These are phyloP conservation scores for Clarias laeviceps DNA, from an alignment of 2,797 vertebrate genomes.

Conservation along the genomic window DNA sequence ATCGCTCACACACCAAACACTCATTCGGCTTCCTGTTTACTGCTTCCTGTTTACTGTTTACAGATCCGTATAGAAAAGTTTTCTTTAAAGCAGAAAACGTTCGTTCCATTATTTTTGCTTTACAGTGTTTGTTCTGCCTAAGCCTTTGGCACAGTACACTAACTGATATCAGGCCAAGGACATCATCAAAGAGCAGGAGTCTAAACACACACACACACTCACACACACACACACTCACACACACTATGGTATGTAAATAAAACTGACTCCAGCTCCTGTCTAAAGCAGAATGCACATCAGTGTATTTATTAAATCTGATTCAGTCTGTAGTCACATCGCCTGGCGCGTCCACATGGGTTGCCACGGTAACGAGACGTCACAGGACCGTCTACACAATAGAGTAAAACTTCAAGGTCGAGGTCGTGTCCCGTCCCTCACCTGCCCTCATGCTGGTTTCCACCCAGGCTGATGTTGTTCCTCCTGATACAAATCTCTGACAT, in stretches of 20 bases:
- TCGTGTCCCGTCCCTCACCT: neutral
- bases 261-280: neutral
- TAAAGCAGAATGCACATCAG: neutral
- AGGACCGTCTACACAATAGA: neutral
- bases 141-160: neutral
- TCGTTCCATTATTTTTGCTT: neutral
- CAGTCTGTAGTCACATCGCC: neutral
- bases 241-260: neutral
- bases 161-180: neutral
- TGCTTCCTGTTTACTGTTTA: neutral
- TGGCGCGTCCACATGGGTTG: neutral
- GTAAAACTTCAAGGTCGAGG: neutral
- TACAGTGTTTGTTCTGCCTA: neutral
- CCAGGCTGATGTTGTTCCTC: neutral
- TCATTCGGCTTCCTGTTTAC: too few species aligned
- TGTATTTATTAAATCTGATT: neutral
- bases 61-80: neutral
- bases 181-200: constrained; percentile 32
- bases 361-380: neutral
- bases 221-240: neutral
- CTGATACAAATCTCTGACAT: constrained; percentile 6
- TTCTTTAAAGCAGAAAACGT: neutral
- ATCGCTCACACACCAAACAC: neutral
- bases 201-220: constrained; percentile 26
- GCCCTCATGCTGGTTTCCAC: neutral